These are phyloP conservation scores for Druon quercuslanigerum DNA, from an alignment of 1,140 invertebrate genomes.

Conservation along the genomic window DNA sequence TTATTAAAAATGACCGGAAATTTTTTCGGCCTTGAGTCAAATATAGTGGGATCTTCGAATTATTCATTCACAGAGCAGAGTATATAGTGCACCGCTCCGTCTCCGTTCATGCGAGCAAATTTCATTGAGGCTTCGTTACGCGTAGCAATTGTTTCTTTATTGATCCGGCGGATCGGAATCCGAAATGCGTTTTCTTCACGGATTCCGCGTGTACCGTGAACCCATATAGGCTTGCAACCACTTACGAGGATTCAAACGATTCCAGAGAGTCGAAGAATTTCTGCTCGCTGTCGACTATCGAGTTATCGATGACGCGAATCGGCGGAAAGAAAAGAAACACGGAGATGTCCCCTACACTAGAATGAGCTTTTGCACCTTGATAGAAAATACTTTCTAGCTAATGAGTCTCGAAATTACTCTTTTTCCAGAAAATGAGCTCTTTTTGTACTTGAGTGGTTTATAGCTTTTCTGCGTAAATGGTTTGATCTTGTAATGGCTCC, in stretches of 20 bases:
- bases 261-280: conserved; percentile 17
- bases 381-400: conserved; percentile 15
- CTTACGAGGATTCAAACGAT: conserved; percentile 40
- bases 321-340: conserved; percentile 26
- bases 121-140: conserved; percentile 35
- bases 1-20: too few species aligned
- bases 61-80: conserved; percentile 24
- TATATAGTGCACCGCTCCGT: conserved; percentile 36
- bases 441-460: not conserved
- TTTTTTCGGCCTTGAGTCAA: not conserved
- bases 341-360: not conserved
- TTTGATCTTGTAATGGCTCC: not conserved
- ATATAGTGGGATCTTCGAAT: not conserved
- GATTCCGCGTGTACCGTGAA: conserved; percentile 48
- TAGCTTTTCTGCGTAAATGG: too few species aligned
- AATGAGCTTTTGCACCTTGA: conserved; percentile 6
- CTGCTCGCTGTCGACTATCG: conserved; percentile 12
- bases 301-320: conserved; percentile 36
- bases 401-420: not conserved
- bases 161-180: conserved; percentile 26
- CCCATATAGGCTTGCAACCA: conserved; percentile 6
- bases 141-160: conserved; percentile 15
- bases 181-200: conserved; percentile 43
- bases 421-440: not conserved
- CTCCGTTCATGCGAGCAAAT: conserved; percentile 37